phyloP scores from a whole-genome alignment of 1,140 invertebrate species.

The Stratiolaelaps scimitus region DNA sequence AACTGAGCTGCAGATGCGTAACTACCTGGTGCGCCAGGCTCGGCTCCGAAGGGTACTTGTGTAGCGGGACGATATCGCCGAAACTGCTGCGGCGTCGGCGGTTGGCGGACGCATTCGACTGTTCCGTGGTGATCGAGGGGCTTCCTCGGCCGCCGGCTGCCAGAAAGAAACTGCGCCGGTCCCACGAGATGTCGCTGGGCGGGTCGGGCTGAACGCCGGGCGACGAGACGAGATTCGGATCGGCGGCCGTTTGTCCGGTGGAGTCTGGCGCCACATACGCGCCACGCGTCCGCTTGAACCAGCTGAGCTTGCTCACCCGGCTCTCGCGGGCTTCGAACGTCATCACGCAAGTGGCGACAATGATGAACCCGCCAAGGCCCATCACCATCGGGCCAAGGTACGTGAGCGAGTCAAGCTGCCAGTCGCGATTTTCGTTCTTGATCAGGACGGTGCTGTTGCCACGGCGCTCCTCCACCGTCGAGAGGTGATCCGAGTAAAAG shows the following conservation, averaged over 20 bases:
- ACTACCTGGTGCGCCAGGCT: constrained; percentile 25
- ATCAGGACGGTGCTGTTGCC: constrained; percentile 60
- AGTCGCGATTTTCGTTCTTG: constrained; percentile 62
- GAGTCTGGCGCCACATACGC: constrained; percentile 8
- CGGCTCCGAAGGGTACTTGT: constrained; percentile 28
- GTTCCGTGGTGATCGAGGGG: constrained; percentile 24
- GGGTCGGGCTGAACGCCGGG: constrained; percentile 27
- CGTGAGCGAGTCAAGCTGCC: constrained; percentile 46
- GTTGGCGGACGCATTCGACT: constrained; percentile 18
- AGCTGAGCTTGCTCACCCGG: constrained; percentile 27
- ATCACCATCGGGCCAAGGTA: constrained; percentile 83
- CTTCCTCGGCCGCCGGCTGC: constrained; percentile 22
- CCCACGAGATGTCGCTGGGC: constrained; percentile 26
- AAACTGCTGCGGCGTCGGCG: constrained; percentile 26
- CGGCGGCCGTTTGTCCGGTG: not conserved
- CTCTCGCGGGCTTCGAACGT: constrained; percentile 57
- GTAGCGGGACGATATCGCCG: constrained; percentile 24
- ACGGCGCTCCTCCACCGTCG: constrained; percentile 56
- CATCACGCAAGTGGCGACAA: constrained; percentile 86
- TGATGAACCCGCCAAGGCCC: constrained; percentile 81
- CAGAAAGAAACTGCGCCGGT: constrained; percentile 20
- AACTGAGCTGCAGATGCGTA: constrained; percentile 25
- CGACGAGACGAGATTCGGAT: constrained; percentile 14
- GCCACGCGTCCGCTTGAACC: constrained; percentile 4
- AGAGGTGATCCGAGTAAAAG: constrained; percentile 70